Evolutionary conservation across 2,888 invertebrate genomes (phyloP).

Genomic region (Dysmachus trigonus): DNA sequence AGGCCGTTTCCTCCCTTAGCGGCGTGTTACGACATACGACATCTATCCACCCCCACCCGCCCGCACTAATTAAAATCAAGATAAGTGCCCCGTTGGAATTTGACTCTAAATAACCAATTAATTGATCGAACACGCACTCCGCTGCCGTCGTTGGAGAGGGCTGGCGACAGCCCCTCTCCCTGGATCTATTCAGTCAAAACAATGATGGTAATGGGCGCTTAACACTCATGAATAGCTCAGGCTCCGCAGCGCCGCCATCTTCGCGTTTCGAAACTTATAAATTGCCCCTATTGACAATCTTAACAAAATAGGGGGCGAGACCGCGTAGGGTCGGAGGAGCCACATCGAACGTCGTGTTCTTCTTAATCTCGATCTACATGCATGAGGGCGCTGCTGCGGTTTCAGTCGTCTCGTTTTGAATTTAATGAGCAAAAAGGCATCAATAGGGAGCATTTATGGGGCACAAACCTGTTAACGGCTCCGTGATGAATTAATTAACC

Average conservation of each 20-base stretch:
- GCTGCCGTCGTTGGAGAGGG: neutral
- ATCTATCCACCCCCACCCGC: neutral
- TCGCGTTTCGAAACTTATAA: neutral
- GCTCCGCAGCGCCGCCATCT: neutral
- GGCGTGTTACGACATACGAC: neutral
- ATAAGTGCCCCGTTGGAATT: neutral
- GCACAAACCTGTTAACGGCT: neutral
- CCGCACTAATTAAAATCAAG: neutral
- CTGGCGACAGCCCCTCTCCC: neutral
- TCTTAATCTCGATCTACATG: neutral
- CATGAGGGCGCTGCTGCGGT: neutral
- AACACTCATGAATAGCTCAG: neutral
- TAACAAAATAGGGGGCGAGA: neutral
- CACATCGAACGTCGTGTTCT: neutral
- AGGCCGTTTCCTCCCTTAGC: neutral
- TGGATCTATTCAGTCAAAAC: neutral
- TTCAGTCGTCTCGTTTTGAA: neutral
- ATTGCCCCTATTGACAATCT: neutral
- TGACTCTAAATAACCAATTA: neutral
- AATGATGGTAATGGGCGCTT: neutral
- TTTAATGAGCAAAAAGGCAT: neutral
- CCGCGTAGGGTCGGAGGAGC: neutral
- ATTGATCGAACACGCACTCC: neutral
- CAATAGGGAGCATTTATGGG: neutral
- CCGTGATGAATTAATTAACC: neutral